Evolutionary conservation across 2,113 vertebrate species (phyloP).

Genomic region (Eidolon helvum): DNA sequence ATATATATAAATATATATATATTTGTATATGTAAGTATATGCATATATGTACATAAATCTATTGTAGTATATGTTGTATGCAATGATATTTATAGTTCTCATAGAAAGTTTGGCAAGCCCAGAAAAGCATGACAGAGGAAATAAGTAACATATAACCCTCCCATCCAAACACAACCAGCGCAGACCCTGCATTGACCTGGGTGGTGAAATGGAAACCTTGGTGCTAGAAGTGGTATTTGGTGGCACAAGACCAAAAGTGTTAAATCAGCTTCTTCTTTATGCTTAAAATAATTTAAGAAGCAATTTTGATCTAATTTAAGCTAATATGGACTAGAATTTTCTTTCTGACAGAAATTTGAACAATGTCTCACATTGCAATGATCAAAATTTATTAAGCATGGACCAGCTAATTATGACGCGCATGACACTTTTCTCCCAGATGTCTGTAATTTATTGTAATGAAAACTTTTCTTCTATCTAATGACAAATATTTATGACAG

Average conservation of each 20-base stretch:
- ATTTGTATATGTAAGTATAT: neutral
- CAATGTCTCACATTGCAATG: neutral
- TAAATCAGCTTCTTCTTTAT: neutral
- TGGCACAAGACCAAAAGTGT: neutral
- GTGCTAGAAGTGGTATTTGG: neutral
- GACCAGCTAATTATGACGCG: neutral
- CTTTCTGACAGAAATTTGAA: neutral
- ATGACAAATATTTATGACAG: neutral
- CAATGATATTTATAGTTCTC: neutral
- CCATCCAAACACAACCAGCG: neutral
- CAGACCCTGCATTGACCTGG: neutral
- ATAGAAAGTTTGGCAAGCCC: neutral
- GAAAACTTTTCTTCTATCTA: neutral
- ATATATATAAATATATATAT: too few species aligned
- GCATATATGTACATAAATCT: neutral
- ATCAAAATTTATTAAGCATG: neutral
- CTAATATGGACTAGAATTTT: neutral
- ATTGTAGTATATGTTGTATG: neutral
- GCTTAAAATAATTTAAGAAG: conserved; percentile 4
- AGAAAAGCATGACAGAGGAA: neutral
- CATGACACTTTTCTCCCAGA: neutral
- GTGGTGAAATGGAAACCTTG: neutral
- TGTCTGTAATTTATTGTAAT: neutral
- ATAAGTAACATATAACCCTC: neutral
- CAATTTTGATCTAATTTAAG: neutral